Base-by-base conservation (phyloP, 2,888 invertebrate species). In the Pogonocherus hispidulus region DNA sequence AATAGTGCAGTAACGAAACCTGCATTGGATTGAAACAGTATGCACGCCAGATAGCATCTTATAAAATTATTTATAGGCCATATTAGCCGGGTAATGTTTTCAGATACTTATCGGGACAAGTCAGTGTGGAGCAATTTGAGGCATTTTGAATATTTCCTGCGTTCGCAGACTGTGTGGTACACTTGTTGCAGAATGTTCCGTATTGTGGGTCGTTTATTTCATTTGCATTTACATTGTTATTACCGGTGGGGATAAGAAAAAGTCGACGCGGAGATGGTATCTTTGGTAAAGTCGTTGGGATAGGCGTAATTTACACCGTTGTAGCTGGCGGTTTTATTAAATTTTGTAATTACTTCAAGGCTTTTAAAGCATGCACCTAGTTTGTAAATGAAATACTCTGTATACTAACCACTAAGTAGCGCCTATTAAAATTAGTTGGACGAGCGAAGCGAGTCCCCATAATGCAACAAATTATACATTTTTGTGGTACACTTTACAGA, bases 71-170 rank as follows among this genome's bases (percentile, higher is more conserved):
- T 73, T 73, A 73, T 71, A 65, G 60, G 68, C 70, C 52, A 62
- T 69, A 73, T 73, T 71, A 69, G 66, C 60, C 47, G 37, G 69
- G 69, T 73, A 71, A 73, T 67, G 71, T 63, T 69, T 64, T 51
- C 27, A 73, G 73, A 73, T 73, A 56, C 35, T 60, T 69, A 73
- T 73, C 73, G 27, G 60, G 71, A 69, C 73, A 67, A 67, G 60
- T 65, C 70, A 51, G 71, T 69, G 70, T 70, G 65, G 71, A 73
- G 69, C 69, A 66, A 73, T 73, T 69, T 71, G 66, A 71, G 66
- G 65, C 54, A 73, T 71, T 69, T 71, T 69, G 69, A 69, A 69
- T 56, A 65, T 66, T 71, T 73, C 73, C 70, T 67, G 23, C 65
- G 37, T 32, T 47, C 16, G 37, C 32, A 20, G 23, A 32, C 22